Percentiles rank a stretch among this genome's conserved stretches.
Evolutionary conservation across 2,113 vertebrate species (phyloP).

Genomic region (Chlamydotis undulata): DNA sequence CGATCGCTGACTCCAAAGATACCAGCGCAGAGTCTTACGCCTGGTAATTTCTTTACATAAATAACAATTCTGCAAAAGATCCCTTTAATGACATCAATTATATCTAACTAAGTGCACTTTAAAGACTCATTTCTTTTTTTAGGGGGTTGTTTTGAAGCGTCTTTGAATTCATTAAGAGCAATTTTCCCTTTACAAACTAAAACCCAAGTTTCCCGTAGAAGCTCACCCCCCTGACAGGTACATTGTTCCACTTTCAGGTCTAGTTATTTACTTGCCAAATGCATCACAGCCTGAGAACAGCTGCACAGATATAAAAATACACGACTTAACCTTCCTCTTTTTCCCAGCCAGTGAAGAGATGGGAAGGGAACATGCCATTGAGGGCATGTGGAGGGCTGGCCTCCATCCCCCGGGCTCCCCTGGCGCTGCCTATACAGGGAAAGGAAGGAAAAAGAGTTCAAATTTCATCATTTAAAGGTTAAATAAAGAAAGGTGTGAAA

Average conservation of each 20-base stretch:
- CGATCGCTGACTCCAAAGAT: background rate
- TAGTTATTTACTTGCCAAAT: constrained; percentile 44
- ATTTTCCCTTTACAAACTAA: constrained; percentile 43
- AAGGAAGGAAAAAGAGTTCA: background rate
- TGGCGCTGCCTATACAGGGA: background rate
- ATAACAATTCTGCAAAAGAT: constrained; percentile 51
- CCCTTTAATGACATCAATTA: constrained; percentile 55
- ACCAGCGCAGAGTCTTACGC: background rate
- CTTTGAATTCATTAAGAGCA: constrained; percentile 49
- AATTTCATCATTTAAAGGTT: background rate
- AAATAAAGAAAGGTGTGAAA: background rate
- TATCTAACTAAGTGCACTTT: constrained; percentile 42
- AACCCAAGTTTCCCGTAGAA: background rate
- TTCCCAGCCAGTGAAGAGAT: background rate
- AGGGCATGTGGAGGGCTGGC: background rate
- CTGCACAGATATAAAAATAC: background rate
- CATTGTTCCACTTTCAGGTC: constrained; percentile 38
- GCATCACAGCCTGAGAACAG: background rate
- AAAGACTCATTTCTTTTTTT: constrained; percentile 41
- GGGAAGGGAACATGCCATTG: background rate
- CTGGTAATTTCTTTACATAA: constrained; percentile 38
- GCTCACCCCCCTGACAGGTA: constrained; percentile 9
- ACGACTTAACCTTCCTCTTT: background rate
- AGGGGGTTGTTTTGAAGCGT: constrained; percentile 30
- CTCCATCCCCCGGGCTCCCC: background rate